phyloP scores from a whole-genome alignment of 2,797 vertebrate genomes.

The Simalia tracyae region DNA sequence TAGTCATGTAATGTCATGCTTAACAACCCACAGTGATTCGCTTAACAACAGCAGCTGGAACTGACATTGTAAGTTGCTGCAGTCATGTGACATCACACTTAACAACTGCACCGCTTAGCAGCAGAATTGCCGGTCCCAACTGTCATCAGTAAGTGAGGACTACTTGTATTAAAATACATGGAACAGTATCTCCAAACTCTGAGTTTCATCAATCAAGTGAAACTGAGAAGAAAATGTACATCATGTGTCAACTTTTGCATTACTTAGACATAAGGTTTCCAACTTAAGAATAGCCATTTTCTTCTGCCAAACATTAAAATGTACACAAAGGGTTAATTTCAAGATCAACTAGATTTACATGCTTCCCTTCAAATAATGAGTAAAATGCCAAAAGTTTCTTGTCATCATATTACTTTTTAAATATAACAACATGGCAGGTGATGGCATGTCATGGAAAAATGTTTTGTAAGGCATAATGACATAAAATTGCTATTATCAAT shows the following conservation, averaged over 20 bases:
- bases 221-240: neutral
- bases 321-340: neutral
- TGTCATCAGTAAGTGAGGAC: no score
- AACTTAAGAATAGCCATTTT: neutral
- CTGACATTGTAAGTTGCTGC: no score
- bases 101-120: no score
- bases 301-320: neutral
- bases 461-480: constrained; percentile 45
- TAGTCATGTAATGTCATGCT: no score
- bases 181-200: neutral
- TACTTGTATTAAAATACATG: neutral
- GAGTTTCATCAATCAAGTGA: neutral
- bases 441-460: constrained; percentile 60
- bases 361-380: constrained; percentile 8
- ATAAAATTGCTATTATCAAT: constrained; percentile 63
- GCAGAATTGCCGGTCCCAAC: no score
- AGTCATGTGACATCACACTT: no score
- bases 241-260: neutral
- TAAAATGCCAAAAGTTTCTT: constrained; percentile 30
- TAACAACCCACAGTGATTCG: no score
- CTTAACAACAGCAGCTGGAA: no score
- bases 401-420: constrained; percentile 53
- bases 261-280: neutral
- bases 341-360: neutral
- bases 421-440: constrained; percentile 54